Percentiles rank a stretch among this genome's conserved stretches.
phyloP scores from a whole-genome alignment of 2,113 vertebrate species.

The Peucedramus taeniatus region DNA sequence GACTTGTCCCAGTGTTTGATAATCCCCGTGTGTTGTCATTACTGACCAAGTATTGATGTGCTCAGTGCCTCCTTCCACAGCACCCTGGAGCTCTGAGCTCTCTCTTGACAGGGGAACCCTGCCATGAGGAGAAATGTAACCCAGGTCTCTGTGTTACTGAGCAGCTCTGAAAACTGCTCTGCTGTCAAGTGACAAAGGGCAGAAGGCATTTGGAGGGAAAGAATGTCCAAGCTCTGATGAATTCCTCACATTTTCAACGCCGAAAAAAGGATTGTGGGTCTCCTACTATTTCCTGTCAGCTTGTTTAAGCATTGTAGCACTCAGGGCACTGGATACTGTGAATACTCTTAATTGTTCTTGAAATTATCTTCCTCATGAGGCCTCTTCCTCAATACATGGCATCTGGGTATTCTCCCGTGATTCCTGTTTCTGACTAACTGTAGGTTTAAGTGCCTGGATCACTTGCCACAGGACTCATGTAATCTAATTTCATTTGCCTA shows the following conservation, averaged over 20 bases:
- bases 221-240: neutral
- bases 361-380: neutral
- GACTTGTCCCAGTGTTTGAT: neutral
- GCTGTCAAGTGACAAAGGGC: neutral
- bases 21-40: neutral
- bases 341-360: neutral
- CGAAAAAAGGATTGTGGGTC: neutral
- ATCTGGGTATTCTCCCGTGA: neutral
- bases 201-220: neutral
- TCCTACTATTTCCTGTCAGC: neutral
- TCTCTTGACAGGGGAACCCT: neutral
- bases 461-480: neutral
- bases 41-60: neutral
- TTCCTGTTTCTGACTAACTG: neutral
- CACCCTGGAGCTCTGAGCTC: accelerated
- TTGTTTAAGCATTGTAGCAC: neutral
- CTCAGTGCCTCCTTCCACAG: neutral
- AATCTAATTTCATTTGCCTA: neutral
- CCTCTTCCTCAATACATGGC: neutral
- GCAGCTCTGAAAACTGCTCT: neutral
- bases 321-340: neutral
- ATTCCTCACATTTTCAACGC: neutral
- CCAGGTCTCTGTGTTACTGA: neutral
- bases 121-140: neutral
- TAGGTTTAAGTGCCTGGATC: neutral